Evolutionary conservation across 2,113 vertebrate genomes (phyloP).

Genomic region (Corapipo altera): DNA sequence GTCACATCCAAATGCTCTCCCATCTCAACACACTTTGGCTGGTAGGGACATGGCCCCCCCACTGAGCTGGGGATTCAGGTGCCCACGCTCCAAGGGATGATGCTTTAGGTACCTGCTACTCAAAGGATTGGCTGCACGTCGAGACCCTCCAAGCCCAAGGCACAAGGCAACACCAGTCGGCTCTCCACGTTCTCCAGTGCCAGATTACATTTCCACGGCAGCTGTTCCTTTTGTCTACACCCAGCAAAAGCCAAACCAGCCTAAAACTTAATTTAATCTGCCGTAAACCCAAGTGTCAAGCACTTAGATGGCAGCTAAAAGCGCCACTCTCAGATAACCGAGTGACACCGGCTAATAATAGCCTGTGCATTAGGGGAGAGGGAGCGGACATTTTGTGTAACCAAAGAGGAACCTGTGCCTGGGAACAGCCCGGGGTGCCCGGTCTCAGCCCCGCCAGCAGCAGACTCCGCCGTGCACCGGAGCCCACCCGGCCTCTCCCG

Average conservation of each 20-base stretch:
- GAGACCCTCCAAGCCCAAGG: not conserved
- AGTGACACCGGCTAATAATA: slow-evolving; percentile 90
- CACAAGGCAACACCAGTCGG: not conserved
- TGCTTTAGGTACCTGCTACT: not conserved
- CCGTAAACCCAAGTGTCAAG: slow-evolving; percentile 85
- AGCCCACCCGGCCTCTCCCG: slow-evolving; percentile 66
- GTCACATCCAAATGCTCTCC: not conserved
- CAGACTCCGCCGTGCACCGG: not conserved
- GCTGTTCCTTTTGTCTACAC: slow-evolving; percentile 87
- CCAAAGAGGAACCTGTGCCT: slow-evolving; percentile 74
- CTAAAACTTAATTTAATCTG: slow-evolving; percentile 95
- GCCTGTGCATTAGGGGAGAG: slow-evolving; percentile 59
- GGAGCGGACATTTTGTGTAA: slow-evolving; percentile 84
- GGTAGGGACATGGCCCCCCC: not conserved
- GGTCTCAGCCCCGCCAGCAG: slow-evolving; percentile 38
- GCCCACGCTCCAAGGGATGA: not conserved
- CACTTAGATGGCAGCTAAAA: slow-evolving; percentile 88
- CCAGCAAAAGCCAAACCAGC: slow-evolving; percentile 82
- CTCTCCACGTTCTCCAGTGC: slow-evolving; percentile 54
- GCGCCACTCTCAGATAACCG: slow-evolving; percentile 85
- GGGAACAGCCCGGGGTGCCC: slow-evolving; percentile 65
- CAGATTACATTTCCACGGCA: slow-evolving; percentile 86
- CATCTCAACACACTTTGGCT: not conserved
- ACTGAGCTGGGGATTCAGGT: not conserved
- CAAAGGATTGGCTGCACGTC: not conserved